Evolutionary conservation across 2,888 invertebrate species (phyloP).

Genomic region (Penaeus monodon): DNA sequence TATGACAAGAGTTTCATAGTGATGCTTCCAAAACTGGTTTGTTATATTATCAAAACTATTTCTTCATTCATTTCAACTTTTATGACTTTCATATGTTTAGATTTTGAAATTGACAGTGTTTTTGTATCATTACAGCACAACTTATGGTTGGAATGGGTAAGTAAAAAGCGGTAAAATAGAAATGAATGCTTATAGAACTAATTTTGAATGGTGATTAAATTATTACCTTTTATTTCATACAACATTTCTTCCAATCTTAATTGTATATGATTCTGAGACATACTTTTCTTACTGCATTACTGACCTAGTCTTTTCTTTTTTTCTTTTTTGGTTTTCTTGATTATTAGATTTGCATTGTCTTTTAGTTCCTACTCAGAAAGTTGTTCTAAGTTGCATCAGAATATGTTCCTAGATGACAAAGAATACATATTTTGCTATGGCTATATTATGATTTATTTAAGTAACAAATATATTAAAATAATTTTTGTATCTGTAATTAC

Average conservation of each 20-base stretch:
- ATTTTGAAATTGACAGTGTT: no score
- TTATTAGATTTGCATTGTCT: neutral
- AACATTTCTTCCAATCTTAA: neutral
- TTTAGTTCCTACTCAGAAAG: neutral
- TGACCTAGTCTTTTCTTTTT: neutral
- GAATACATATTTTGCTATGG: no score
- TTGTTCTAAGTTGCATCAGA: neutral
- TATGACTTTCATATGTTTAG: no score
- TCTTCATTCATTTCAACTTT: no score
- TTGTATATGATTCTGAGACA: neutral
- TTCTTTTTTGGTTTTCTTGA: neutral
- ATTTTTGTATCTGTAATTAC: no score
- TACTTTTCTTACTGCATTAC: neutral
- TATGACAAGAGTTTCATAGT: no score
- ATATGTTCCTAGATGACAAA: no score
- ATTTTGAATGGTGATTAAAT: neutral
- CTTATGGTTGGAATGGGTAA: conserved; percentile 92
- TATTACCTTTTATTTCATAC: neutral
- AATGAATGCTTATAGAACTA: neutral
- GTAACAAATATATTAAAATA: no score
- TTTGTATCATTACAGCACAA: conserved; percentile 76
- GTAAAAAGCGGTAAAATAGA: conserved; percentile 67
- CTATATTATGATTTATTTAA: no score
- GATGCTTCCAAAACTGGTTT: no score
- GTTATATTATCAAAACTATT: no score